Evolutionary conservation across 2,888 invertebrate species (phyloP), one percentile per base, ranked within the genome.

Genomic region (Catonia carolina): DNA sequence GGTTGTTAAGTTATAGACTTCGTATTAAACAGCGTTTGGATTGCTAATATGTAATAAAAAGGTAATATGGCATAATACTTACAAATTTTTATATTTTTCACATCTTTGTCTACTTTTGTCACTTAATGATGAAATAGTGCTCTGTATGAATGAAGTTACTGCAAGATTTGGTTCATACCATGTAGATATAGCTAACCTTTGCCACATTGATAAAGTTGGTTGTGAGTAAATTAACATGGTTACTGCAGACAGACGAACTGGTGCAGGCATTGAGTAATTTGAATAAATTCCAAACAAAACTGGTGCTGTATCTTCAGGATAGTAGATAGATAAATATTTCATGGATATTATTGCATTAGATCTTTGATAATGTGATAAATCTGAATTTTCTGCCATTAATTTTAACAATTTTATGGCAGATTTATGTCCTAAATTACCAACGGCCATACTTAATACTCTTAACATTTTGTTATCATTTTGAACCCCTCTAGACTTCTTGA

Each of bases 151-250:
- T 22, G 22, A 23, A 7, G 22, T 45, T 14, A 45, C 45, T 2
- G 27, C 45, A 45, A 20, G 22, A 15, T 45, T 45, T 27, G 22
- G 22, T 14, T 45, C 45, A 45, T 23, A 45, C 45, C 45, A 45
- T 10, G 45, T 45, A 14, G 45, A 45, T 22, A 45, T n/a, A 4
- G 45, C 45, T 22, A 45, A 20, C 22, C 45, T 45, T 27, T 45
- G 45, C 45, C 45, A 45, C 3, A 15, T 23, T 7, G 45, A 20
- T 2, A 45, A 10, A 12, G 45, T 5, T 45, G 45, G 45, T 7
- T 45, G 18, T 10, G 45, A 23, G 22, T 20, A 45, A 7, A 45
- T 27, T 3, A 45, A 22, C 12, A 20, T 14, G 5, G 20, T 23
- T 14, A 45, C 22, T 23, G 20, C 45, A 20, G 45, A 22, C 10